Conservation (phyloP, 2,888 invertebrate species). For the Keiferia lycopersicella region DNA sequence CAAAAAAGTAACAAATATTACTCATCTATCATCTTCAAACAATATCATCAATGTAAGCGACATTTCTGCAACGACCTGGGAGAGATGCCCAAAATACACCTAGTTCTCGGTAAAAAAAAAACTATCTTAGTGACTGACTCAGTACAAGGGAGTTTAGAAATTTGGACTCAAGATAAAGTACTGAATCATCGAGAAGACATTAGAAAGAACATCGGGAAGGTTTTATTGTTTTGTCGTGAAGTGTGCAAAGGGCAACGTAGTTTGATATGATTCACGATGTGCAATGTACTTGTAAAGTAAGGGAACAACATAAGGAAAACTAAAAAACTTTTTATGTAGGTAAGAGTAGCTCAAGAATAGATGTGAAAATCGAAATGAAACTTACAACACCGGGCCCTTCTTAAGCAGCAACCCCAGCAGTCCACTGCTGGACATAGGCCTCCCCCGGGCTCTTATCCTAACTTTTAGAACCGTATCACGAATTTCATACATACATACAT, state of each 20-base stretch:
- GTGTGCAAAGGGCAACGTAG: not conserved
- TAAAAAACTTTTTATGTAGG: no score
- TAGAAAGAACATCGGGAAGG: not conserved
- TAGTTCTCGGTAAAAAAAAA: slow-evolving; percentile 35
- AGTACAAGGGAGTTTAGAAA: slow-evolving; percentile 1
- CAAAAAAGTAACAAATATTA: not conserved
- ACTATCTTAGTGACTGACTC: slow-evolving; percentile 46
- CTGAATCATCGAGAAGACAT: not conserved
- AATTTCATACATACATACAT: no score
- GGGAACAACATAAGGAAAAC: no score
- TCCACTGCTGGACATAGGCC: no score
- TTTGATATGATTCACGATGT: not conserved
- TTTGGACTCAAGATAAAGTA: not conserved
- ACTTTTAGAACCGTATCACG: no score
- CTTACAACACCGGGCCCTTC: no score
- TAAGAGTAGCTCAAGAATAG: no score
- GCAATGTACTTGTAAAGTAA: no score
- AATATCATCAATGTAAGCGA: slow-evolving; percentile 26
- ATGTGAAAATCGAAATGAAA: no score
- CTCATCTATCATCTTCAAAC: not conserved
- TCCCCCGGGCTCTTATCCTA: no score
- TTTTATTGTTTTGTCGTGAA: not conserved
- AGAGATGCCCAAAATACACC: slow-evolving; percentile 65
- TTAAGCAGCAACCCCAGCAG: no score
- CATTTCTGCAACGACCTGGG: slow-evolving; percentile 59